phyloP scores from a whole-genome alignment of 2,888 invertebrate species.

The Tethea ocularis region DNA sequence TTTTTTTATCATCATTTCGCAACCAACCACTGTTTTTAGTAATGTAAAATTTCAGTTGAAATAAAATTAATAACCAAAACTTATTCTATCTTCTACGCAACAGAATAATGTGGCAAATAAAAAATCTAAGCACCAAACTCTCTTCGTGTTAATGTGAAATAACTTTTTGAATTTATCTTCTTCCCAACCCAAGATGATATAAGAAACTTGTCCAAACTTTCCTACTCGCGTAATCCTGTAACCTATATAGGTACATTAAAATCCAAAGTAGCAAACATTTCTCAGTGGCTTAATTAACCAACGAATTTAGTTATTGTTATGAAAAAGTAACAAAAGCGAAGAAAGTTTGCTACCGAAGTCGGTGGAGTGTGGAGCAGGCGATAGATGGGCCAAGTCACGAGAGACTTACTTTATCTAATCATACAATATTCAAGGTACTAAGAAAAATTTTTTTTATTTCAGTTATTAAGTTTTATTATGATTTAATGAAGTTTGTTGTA shows the following conservation, averaged over 20 bases:
- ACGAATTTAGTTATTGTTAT: conserved; percentile 71
- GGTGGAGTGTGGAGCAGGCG: conserved; percentile 39
- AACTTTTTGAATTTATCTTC: conserved; percentile 13
- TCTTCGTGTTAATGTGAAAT: neutral
- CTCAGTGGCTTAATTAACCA: conserved; percentile 65
- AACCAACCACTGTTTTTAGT: no score
- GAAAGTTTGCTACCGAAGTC: conserved; percentile 51
- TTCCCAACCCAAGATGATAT: conserved; percentile 26
- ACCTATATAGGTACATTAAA: conserved; percentile 50
- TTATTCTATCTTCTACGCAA: neutral
- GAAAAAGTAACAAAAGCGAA: conserved; percentile 60
- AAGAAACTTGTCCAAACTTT: conserved; percentile 22
- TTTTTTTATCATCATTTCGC: no score
- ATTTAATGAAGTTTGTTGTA: no score
- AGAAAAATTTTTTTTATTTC: no score
- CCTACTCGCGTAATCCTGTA: conserved; percentile 39
- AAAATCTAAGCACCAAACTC: conserved; percentile 2
- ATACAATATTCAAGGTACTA: no score
- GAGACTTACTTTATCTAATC: neutral
- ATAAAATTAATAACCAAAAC: neutral
- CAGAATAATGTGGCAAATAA: neutral
- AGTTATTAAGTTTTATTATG: no score
- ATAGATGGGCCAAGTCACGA: conserved; percentile 13
- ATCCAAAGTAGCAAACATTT: conserved; percentile 49
- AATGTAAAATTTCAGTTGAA: neutral